A percentile compares a stretch with the other conserved stretches of the same genome.
Conservation (phyloP, 2,797 vertebrate species). For the Sarcophilus harrisii region DNA sequence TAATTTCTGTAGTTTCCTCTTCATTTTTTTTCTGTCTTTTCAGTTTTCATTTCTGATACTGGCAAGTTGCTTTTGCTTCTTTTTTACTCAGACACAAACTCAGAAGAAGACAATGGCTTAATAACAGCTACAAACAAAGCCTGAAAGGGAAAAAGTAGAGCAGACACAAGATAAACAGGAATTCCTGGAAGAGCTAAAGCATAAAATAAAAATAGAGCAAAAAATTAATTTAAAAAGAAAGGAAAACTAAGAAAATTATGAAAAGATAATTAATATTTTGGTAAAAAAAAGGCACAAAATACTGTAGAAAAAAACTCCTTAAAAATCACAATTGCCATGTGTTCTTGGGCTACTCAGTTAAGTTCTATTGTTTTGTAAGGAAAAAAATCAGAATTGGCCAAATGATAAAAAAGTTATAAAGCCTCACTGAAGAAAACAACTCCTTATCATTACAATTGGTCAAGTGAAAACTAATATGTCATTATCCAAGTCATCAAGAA, state of each 20-base stretch:
- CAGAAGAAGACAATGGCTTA: background rate
- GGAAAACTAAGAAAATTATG: background rate
- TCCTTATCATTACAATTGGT: background rate
- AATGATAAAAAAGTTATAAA: background rate
- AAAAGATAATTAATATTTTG: background rate
- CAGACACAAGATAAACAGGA: background rate
- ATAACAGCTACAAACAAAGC: background rate
- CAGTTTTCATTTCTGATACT: too few species aligned
- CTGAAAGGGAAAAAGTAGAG: background rate
- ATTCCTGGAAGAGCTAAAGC: background rate
- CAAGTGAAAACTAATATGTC: background rate
- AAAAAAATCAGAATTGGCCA: background rate
- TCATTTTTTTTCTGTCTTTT: too few species aligned
- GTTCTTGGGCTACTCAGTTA: too few species aligned
- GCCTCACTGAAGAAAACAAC: background rate
- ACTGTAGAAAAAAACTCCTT: background rate
- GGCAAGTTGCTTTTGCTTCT: too few species aligned
- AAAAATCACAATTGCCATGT: background rate
- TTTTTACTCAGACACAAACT: background rate
- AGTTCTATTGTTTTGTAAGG: too few species aligned
- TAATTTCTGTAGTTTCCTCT: too few species aligned
- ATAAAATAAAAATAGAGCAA: background rate
- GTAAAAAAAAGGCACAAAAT: background rate
- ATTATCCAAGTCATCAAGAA: background rate
- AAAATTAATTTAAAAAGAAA: background rate